Evolutionary conservation across 2,797 vertebrate species (phyloP).

Genomic region (Lacerta agilis): DNA sequence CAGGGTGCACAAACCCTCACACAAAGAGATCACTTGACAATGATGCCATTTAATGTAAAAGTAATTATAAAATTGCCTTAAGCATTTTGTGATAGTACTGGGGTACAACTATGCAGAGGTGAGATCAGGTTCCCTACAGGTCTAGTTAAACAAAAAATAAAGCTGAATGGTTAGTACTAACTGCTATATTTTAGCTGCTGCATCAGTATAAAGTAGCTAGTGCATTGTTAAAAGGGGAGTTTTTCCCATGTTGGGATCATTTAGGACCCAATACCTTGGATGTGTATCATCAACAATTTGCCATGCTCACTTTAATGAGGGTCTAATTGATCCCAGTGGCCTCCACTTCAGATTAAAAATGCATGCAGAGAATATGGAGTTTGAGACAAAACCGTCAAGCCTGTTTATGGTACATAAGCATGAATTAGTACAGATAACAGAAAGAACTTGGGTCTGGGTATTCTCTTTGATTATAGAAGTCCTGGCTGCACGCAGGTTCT

Average conservation of each 20-base stretch:
- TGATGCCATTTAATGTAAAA: background rate
- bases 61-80: background rate
- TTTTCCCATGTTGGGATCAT: background rate
- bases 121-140: background rate
- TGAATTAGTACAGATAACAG: too few relatives aligned
- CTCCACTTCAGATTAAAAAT: background rate
- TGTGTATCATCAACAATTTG: background rate
- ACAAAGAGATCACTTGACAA: background rate
- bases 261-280: background rate
- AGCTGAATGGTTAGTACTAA: background rate
- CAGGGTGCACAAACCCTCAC: too few relatives aligned
- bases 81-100: background rate
- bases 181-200: background rate
- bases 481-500: too few relatives aligned
- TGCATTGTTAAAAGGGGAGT: background rate
- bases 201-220: background rate
- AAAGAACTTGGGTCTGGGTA: too few relatives aligned
- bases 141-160: too few relatives aligned
- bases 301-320: background rate
- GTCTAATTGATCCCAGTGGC: background rate
- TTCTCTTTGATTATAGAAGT: too few relatives aligned
- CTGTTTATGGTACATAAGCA: too few relatives aligned
- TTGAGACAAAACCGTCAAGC: too few relatives aligned
- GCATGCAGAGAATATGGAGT: background rate
- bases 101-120: background rate